A percentile compares a stretch with the other conserved stretches of the same genome.
Evolutionary conservation across 2,888 invertebrate species (phyloP).

Genomic region (Danaus chrysippus): DNA sequence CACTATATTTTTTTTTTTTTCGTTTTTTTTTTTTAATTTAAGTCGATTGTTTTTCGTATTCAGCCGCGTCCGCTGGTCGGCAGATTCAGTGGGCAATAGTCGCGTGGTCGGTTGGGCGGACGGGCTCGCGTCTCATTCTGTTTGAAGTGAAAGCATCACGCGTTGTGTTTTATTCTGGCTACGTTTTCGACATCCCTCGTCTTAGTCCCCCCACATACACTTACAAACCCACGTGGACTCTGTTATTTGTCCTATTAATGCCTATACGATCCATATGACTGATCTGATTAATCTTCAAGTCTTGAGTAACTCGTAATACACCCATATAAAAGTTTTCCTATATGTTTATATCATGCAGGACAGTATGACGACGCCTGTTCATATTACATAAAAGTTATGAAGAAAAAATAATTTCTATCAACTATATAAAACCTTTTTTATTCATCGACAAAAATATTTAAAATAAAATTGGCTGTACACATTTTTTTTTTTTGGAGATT

Average conservation of each 20-base stretch:
- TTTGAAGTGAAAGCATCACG: constrained; percentile 73
- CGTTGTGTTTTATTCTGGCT: constrained; percentile 70
- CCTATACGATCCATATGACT: not conserved
- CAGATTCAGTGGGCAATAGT: constrained; percentile 56
- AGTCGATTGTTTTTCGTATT: constrained; percentile 37
- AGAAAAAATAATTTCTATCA: too few relatives aligned
- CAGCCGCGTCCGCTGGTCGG: constrained; percentile 57
- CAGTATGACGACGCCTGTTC: not conserved
- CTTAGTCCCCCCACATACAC: constrained; percentile 52
- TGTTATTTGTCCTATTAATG: constrained; percentile 28
- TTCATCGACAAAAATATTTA: too few relatives aligned
- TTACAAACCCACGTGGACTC: constrained; percentile 44
- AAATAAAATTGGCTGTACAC: too few relatives aligned
- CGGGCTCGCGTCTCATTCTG: constrained; percentile 62
- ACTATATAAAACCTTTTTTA: too few relatives aligned
- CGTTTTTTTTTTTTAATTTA: constrained; percentile 26
- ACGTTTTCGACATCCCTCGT: constrained; percentile 72
- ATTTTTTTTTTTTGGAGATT: too few relatives aligned
- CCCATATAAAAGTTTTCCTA: not conserved
- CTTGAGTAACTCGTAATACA: not conserved
- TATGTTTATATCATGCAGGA: not conserved
- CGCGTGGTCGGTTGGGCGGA: constrained; percentile 48
- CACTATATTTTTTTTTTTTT: constrained; percentile 28
- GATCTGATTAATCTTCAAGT: constrained; percentile 19
- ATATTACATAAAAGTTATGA: too few relatives aligned